A percentile compares a stretch with the other conserved stretches of the same genome.
Conservation (phyloP, 2,113 vertebrate species). For the Sula dactylatra region DNA sequence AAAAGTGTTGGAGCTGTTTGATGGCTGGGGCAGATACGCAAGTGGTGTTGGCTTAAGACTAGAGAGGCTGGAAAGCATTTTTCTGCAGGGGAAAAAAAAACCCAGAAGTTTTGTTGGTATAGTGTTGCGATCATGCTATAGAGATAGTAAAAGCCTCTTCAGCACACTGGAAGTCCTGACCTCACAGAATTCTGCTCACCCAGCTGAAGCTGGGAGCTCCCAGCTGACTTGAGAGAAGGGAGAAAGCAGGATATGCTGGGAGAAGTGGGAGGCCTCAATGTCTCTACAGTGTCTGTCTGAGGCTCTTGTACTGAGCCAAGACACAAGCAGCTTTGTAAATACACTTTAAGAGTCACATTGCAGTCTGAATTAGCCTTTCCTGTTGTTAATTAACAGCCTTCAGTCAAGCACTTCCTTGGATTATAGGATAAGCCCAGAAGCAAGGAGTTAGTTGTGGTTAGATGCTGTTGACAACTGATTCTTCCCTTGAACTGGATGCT, state of each 20-base stretch:
- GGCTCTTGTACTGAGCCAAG: background rate
- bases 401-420: background rate
- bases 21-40: background rate
- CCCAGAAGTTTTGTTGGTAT: background rate
- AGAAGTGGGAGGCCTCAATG: background rate
- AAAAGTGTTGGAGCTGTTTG: background rate
- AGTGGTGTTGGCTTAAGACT: background rate
- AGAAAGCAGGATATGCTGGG: background rate
- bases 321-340: background rate
- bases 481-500: background rate
- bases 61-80: background rate
- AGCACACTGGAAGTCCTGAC: background rate
- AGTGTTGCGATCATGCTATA: background rate
- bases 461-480: background rate
- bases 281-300: background rate
- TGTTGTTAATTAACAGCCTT: background rate
- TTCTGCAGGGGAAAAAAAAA: background rate
- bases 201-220: background rate
- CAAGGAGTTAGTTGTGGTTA: background rate
- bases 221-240: background rate
- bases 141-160: background rate
- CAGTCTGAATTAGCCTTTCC: background rate
- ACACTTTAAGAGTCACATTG: background rate
- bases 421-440: background rate
- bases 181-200: background rate